Evolutionary conservation across 2,113 vertebrate species (phyloP).

Genomic region (Myotis yumanensis): DNA sequence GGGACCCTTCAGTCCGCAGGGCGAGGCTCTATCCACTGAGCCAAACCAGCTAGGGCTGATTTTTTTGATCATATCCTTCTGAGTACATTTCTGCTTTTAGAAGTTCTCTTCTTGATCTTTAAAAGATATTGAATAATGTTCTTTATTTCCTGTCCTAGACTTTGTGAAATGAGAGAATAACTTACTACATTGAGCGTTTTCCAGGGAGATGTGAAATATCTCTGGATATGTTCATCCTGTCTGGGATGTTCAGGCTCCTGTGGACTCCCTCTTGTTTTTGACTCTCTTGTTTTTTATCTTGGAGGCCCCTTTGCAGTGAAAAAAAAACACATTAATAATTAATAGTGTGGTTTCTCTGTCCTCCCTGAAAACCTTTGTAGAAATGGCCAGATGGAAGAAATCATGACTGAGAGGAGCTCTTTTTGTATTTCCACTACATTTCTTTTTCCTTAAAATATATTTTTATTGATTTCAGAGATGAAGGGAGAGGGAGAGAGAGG

Average conservation of each 20-base stretch:
- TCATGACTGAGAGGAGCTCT: not conserved
- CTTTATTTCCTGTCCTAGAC: slow-evolving; percentile 24
- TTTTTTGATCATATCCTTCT: slow-evolving; percentile 1
- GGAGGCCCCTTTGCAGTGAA: not conserved
- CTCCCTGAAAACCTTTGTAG: slow-evolving; percentile 2
- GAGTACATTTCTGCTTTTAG: slow-evolving; percentile 21
- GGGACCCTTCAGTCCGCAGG: no score
- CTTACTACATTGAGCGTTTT: slow-evolving; percentile 18
- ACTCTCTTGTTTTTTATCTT: not conserved
- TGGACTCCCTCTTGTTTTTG: slow-evolving; percentile 28
- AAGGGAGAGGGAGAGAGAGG: no score
- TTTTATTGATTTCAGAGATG: no score
- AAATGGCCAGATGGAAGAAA: not conserved
- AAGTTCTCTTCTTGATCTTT: slow-evolving; percentile 34
- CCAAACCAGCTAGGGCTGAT: no score
- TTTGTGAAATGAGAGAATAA: not conserved
- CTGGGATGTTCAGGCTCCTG: not conserved
- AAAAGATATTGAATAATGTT: not conserved
- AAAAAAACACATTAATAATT: slow-evolving; percentile 13
- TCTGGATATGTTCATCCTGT: not conserved
- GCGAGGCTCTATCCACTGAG: no score
- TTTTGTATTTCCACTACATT: slow-evolving; percentile 18
- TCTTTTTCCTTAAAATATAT: no score
- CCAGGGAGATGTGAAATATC: not conserved
- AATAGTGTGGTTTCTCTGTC: slow-evolving; percentile 26